phyloP scores from a whole-genome alignment of 2,888 invertebrate species.

The Nephrotoma flavescens region DNA sequence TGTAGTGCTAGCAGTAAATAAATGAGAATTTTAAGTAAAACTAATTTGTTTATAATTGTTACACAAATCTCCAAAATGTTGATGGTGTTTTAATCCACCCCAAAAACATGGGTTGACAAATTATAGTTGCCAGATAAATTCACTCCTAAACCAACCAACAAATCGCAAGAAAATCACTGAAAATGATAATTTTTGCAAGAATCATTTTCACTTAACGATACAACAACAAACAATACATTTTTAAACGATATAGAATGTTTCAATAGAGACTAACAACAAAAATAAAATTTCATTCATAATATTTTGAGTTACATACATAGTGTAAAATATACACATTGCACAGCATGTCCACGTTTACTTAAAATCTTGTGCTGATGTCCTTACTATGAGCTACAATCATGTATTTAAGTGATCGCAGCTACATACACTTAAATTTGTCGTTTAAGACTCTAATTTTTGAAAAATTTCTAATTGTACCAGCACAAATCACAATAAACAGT shows the following conservation, averaged over 20 bases:
- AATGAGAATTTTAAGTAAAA: too few relatives aligned
- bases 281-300: not conserved
- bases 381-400: not conserved
- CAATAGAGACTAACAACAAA: not conserved
- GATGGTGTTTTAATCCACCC: too few relatives aligned
- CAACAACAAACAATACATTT: not conserved
- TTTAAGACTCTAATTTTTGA: not conserved
- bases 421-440: not conserved
- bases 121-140: too few relatives aligned
- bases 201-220: not conserved
- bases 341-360: not conserved
- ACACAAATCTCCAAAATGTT: too few relatives aligned
- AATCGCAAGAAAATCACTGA: not conserved
- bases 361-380: not conserved
- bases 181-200: not conserved
- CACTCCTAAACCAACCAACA: too few relatives aligned
- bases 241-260: not conserved
- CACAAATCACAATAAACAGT: not conserved
- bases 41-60: too few relatives aligned
- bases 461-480: not conserved
- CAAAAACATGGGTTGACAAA: too few relatives aligned
- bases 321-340: not conserved
- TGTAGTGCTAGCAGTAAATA: too few relatives aligned
- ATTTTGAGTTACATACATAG: not conserved
- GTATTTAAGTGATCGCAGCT: not conserved